Evolutionary conservation across 2,888 invertebrate genomes (phyloP), one percentile per base, ranked within the genome.

Genomic region (Drosophila percnosoma): DNA sequence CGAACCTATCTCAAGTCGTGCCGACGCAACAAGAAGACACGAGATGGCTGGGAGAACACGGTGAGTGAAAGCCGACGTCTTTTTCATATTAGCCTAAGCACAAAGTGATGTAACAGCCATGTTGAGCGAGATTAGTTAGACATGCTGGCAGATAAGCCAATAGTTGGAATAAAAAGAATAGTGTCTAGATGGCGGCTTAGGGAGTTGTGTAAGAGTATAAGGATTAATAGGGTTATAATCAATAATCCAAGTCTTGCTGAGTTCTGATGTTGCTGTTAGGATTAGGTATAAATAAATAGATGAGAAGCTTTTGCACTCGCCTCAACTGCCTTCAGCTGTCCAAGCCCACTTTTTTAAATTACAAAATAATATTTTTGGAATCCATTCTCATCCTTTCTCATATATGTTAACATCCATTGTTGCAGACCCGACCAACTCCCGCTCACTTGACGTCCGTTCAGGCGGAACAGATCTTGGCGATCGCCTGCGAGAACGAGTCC

Each of bases 401-500:
- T 24, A 49, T 29, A 27, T 27, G 2, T 29, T 31, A 13, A n/a
- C n/a, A 31, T 31, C n/a, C 29, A 11, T n/a, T 21, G 2, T 74
- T 71, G 13, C 65, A 98, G 97, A 96, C 97, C 76, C 95, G 98
- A 89, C 98, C 98, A 73, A 98, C 98, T 61, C 98, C 98, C 81
- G 98, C 99, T 78, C 99, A 99, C 94, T 95, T 99, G 92, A 99
- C 99, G 62, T 98, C 98, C 83, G 98, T 98, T 82, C 98, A 98
- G 93, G 99, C 99, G 61, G 99, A 99, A 93, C 97, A 98, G 93
- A 98, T 99, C 92, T 94, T 99, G 92, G 98, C 98, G 80, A 96
- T 97, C 92, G 99, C 99, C 75, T 99, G 99, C 93, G 99, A 99
- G 94, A 99, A 99, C 93, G 99, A 99, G 94, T 98, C 98, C 94